Percentiles rank a stretch among this genome's conserved stretches.
phyloP scores from a whole-genome alignment of 2,113 vertebrate species.

The Syrrhaptes paradoxus region DNA sequence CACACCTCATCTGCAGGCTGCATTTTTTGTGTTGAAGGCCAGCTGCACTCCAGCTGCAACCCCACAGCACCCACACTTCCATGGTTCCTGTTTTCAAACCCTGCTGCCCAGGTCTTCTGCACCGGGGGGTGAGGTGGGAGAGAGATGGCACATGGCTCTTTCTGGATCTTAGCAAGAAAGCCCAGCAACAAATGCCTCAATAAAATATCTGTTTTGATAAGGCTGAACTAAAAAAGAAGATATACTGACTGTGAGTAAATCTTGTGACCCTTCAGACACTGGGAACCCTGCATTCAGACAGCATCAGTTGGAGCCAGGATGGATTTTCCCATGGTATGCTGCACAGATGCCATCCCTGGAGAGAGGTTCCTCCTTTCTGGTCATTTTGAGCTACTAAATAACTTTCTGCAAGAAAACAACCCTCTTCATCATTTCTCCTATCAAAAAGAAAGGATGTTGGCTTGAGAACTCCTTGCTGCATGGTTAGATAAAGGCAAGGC shows the following conservation, averaged over 20 bases:
- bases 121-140: neutral
- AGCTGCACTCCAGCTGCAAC: neutral
- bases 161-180: neutral
- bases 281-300: accelerated
- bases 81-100: neutral
- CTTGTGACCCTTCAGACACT: neutral
- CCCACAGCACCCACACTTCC: neutral
- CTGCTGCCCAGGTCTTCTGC: neutral
- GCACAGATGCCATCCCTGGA: neutral
- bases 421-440: neutral
- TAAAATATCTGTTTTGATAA: neutral
- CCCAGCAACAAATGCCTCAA: neutral
- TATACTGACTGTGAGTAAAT: neutral
- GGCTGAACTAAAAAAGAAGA: neutral
- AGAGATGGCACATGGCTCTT: neutral
- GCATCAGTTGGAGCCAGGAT: neutral
- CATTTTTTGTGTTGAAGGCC: neutral
- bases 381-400: neutral
- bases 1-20: neutral
- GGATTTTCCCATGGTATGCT: neutral
- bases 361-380: neutral
- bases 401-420: neutral
- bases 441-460: neutral
- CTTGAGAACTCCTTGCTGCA: neutral
- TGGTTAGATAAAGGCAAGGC: neutral